Base-by-base conservation (phyloP, 2,888 invertebrate species). In the Ennomos fuscantarius region DNA sequence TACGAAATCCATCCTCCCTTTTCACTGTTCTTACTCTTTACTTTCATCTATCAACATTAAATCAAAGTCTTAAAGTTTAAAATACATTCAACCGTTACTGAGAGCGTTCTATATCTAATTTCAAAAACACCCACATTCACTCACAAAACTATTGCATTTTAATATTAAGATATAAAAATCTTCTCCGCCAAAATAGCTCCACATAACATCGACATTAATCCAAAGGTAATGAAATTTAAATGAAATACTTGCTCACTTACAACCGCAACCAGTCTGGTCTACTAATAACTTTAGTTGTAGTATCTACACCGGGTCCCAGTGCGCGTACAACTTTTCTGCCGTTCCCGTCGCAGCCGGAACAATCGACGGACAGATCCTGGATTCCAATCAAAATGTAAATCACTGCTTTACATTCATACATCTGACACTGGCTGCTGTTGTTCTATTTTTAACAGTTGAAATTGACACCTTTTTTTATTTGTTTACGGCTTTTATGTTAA, bases 381-480 rank as follows among this genome's bases (percentile, higher is more conserved):
- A 79, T 82, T 84, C 81, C 84, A 87, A 87, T 88, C 84, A 87
- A 87, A 86, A 88, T 88, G 88, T 79, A 84, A 87, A 87, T 88
- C 74, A 65, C 69, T 79, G 76, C 72, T 81, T 79, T 73, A 78
- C 72, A 78, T 80, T 81, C 69, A 76, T 73, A 70, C 57, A 66
- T 60, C 63, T 59, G 57, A 43, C 59, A 57, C 44, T 48, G 41
- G 36, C 33, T 37, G 34, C 33, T 46, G 37, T 40, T 51, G 33
- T 46, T 45, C 32, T 34, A 37, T 49, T 55, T 45, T 46, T 40
- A 41, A 48, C 41, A 49, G 43, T 56, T 48, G 44, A 55, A 53
- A 47, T 59, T 44, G 40, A 39, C 45, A 47, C 56, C 46, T 52
- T 55, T 49, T n/a, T 54, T 57, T 52, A 40, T 10, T 40, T 49